phyloP scores from a whole-genome alignment of 2,888 invertebrate species.

The Parnassius apollo region DNA sequence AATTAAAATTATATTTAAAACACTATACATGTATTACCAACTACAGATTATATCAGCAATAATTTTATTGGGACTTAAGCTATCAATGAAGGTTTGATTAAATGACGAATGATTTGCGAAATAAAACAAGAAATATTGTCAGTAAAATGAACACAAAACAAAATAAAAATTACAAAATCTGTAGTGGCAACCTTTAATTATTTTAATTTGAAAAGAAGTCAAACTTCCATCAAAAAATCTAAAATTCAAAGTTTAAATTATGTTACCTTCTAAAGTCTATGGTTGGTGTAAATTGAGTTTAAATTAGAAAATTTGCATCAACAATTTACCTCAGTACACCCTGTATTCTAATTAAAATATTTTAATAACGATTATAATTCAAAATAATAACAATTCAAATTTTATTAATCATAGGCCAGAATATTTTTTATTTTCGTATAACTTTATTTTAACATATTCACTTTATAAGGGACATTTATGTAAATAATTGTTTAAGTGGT shows the following conservation, averaged over 20 bases:
- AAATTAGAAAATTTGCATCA: no score
- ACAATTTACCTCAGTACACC: no score
- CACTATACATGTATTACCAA: background rate
- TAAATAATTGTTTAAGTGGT: no score
- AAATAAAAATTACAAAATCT: background rate
- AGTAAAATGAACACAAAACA: background rate
- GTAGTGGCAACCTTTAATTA: background rate
- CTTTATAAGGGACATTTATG: no score
- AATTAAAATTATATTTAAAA: background rate
- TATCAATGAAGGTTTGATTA: conserved; percentile 2
- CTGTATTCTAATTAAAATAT: background rate
- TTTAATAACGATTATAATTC: background rate
- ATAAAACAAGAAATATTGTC: background rate
- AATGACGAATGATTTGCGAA: background rate
- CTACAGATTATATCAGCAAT: conserved; percentile 9
- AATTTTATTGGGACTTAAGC: background rate
- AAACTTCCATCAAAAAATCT: no score
- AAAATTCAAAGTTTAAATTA: background rate
- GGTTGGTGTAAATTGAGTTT: background rate
- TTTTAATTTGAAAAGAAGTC: background rate
- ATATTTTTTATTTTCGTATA: no score
- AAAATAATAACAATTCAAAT: background rate
- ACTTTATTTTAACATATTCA: no score
- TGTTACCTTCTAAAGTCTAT: background rate
- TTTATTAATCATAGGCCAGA: background rate